Conservation (phyloP, 2,113 vertebrate genomes). For the Calypte anna region DNA sequence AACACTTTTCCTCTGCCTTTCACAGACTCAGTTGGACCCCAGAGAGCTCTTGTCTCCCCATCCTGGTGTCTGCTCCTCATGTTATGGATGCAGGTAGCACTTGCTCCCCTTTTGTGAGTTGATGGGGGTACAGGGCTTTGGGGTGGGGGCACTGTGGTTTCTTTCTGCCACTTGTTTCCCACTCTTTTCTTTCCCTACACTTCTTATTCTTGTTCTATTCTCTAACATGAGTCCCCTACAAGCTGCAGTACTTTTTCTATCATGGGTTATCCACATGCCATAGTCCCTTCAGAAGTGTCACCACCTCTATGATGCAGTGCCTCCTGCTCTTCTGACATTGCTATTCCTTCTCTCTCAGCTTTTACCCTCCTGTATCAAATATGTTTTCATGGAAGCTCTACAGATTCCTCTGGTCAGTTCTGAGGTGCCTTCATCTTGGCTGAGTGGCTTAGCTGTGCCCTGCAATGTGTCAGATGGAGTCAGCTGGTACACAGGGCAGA, state of each 20-base stretch:
- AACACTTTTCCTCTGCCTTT: background rate
- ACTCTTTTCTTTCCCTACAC: background rate
- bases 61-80: background rate
- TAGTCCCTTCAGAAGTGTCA: background rate
- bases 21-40: background rate
- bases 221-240: background rate
- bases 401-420: background rate
- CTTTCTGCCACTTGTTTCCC: background rate
- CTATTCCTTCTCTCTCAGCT: background rate
- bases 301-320: background rate
- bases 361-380: background rate
- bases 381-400: background rate
- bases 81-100: background rate
- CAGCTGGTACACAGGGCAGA: background rate
- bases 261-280: background rate
- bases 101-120: background rate
- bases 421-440: background rate
- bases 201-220: background rate
- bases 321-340: background rate
- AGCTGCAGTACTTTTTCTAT: background rate
- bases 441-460: background rate
- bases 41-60: background rate
- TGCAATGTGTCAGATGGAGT: accelerated
- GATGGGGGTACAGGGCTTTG: background rate
- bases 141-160: background rate